Evolutionary conservation across 2,888 invertebrate species (phyloP).

Genomic region (Drosophila robusta): DNA sequence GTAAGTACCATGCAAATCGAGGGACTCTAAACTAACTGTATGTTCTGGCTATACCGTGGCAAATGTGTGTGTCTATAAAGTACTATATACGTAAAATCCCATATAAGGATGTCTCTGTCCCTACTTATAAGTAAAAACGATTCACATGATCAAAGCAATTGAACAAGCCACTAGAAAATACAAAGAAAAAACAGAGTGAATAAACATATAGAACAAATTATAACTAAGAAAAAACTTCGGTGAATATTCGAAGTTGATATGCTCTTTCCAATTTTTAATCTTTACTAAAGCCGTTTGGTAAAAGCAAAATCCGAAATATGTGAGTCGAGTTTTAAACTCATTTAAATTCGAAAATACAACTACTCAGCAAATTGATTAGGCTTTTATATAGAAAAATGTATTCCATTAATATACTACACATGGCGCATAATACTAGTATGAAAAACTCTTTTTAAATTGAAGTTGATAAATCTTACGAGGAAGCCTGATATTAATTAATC

Average conservation of each 20-base stretch:
- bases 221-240: conserved; percentile 19
- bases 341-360: background rate
- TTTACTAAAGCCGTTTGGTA: background rate
- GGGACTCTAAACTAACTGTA: conserved; percentile 41
- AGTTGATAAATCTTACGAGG: background rate
- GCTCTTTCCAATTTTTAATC: conserved; percentile 39
- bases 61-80: conserved; percentile 33
- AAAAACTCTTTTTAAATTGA: conserved; percentile 1
- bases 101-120: conserved; percentile 35
- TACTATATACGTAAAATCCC: conserved; percentile 45
- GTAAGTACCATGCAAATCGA: conserved; percentile 40
- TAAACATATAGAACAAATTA: conserved; percentile 5
- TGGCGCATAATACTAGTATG: background rate
- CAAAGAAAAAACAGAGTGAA: conserved; percentile 6
- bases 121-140: conserved; percentile 32
- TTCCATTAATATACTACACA: background rate
- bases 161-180: conserved; percentile 41
- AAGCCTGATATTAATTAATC: background rate
- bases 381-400: background rate
- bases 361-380: background rate
- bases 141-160: conserved; percentile 32
- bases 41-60: conserved; percentile 2
- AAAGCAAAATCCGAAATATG: conserved; percentile 17
- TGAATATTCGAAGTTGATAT: conserved; percentile 28
- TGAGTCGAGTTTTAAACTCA: conserved; percentile 2